phyloP scores from a whole-genome alignment of 1,140 invertebrate species.

The Drosophila willistoni region DNA sequence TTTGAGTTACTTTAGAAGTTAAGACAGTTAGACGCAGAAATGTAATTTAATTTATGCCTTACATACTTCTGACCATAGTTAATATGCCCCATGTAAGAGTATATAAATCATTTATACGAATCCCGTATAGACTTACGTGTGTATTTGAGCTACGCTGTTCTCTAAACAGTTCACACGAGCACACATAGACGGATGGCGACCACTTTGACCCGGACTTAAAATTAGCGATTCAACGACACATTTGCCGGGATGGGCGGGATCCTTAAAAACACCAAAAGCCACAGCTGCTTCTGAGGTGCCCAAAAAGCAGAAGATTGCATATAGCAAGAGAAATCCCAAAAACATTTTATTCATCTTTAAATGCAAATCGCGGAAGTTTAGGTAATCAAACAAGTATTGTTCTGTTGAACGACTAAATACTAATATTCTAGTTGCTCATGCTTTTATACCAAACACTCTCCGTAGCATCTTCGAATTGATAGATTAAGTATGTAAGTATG shows the following conservation, averaged over 20 bases:
- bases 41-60: too few species aligned
- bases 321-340: neutral
- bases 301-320: neutral
- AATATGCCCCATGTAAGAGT: too few species aligned
- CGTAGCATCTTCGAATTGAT: neutral
- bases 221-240: conserved; percentile 28
- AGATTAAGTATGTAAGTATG: neutral
- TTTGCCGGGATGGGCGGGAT: conserved; percentile 37
- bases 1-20: too few species aligned
- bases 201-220: conserved; percentile 18
- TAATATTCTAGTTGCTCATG: neutral
- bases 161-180: conserved; percentile 14
- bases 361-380: neutral
- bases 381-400: neutral
- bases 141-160: conserved; percentile 13
- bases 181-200: conserved; percentile 30
- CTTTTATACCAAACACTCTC: neutral
- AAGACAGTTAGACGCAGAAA: too few species aligned
- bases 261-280: conserved; percentile 19
- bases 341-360: conserved; percentile 26
- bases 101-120: too few species aligned
- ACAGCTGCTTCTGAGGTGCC: conserved; percentile 17
- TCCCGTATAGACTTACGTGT: conserved; percentile 13
- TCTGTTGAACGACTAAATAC: neutral
- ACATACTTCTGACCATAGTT: too few species aligned